Base-by-base conservation (phyloP, 2,888 invertebrate genomes). In the Syritta pipiens region DNA sequence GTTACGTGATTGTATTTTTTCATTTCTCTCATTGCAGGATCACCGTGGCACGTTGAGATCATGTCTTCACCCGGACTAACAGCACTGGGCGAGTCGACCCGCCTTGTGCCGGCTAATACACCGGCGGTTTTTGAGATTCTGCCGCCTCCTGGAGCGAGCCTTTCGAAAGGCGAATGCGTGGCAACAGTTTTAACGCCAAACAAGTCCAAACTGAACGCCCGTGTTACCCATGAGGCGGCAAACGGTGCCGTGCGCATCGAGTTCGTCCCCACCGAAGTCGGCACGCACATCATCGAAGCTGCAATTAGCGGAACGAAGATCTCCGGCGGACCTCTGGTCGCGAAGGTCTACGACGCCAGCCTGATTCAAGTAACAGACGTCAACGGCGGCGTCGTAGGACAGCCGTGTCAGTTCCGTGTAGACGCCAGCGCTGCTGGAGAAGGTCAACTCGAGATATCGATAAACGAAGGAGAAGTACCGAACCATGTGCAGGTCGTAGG, bases 381-480 rank as follows among this genome's bases (percentile, higher is more conserved):
- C 26, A 95, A 96, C 84, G 96, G 95, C 85, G 98, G 97, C 74
- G 94, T 96, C 79, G 97, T 98, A 32, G 98, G 98, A 60, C 96
- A 98, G 89, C 96, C 97, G 81, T 97, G 97, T 86, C 97, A 98
- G 89, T 99, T 99, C 89, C 93, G 95, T 93, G 99, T 99, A 89
- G 98, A 99, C 90, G 99, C 98, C 49, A 97, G 96, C 86, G 96
- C 97, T 86, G 99, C 99, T 55, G 99, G 99, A 35, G 99, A 99
- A 91, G 99, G 99, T 51, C 98, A 99, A 90, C 91, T 99, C 85
- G 99, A 99, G 92, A 99, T 99, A 86, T 98, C 98, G 85, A 98
- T 99, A 87, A 99, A 99, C 89, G 97, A 98, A 90, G 99, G 99
- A 83, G 97, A 98, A 91, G 97, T 99, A 79, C 98, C 99, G 48